Evolutionary conservation across 2,888 invertebrate genomes (phyloP).

Genomic region (Hylaea fasciaria): DNA sequence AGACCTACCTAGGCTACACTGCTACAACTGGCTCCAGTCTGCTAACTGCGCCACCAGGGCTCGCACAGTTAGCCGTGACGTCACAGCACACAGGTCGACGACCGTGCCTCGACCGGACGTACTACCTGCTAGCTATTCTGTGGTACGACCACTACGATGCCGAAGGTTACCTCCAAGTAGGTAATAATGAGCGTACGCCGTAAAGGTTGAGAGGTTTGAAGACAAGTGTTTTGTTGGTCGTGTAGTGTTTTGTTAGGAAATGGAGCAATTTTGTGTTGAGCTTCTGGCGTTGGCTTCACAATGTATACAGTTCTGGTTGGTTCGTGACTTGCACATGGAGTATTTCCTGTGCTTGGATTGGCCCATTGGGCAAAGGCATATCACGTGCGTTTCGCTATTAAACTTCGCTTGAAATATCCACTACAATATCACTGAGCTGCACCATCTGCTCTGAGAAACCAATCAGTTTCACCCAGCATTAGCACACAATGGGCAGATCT

Average conservation of each 20-base stretch:
- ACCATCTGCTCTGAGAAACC: background rate
- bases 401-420: too few species aligned
- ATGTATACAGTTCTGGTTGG: too few species aligned
- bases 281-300: too few species aligned
- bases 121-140: background rate
- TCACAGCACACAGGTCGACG: slow-evolving; percentile 49
- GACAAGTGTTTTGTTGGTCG: background rate
- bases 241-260: background rate
- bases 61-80: slow-evolving; percentile 59
- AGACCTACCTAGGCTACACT: background rate
- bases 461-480: slow-evolving; percentile 3
- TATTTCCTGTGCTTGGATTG: too few species aligned
- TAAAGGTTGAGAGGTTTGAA: slow-evolving; percentile 1
- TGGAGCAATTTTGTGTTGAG: background rate
- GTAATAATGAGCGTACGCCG: slow-evolving; percentile 13
- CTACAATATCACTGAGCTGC: background rate
- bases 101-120: slow-evolving; percentile 47
- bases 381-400: too few species aligned
- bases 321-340: too few species aligned
- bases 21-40: slow-evolving; percentile 17
- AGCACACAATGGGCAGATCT: slow-evolving; percentile 24
- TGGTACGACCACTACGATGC: slow-evolving; percentile 12
- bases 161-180: slow-evolving; percentile 43
- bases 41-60: slow-evolving; percentile 37
- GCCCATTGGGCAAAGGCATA: too few species aligned